phyloP scores from a whole-genome alignment of 2,113 vertebrate genomes.

The Sturnira hondurensis region DNA sequence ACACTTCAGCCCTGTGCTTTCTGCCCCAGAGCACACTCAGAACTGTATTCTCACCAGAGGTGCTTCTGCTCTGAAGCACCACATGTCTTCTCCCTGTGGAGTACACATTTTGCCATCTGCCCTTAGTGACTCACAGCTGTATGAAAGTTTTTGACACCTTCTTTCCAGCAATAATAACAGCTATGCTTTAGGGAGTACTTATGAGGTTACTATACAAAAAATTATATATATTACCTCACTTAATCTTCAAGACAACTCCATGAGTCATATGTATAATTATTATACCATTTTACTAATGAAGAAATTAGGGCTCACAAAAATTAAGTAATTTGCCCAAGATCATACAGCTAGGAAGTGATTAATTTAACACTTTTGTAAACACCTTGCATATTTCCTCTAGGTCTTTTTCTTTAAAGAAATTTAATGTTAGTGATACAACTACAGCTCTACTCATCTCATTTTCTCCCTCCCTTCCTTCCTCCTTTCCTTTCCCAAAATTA shows the following conservation, averaged over 20 bases:
- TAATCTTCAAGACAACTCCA: slow-evolving; percentile 23
- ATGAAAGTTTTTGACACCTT: not conserved
- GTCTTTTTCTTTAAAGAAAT: not conserved
- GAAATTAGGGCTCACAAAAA: not conserved
- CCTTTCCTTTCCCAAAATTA: not conserved
- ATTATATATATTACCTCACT: not conserved
- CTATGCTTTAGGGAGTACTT: not conserved
- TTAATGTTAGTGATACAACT: not conserved
- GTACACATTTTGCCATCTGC: not conserved
- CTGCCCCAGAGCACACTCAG: not conserved
- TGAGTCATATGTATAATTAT: slow-evolving; percentile 6
- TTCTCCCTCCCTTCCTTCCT: not conserved
- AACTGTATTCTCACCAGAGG: not conserved
- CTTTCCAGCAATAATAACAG: not conserved
- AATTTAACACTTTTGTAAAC: not conserved
- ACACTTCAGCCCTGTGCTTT: not conserved
- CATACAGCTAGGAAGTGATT: not conserved
- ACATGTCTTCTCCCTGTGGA: not conserved
- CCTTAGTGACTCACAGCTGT: not conserved
- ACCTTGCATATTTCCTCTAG: not conserved
- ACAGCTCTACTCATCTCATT: not conserved
- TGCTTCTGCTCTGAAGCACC: not conserved
- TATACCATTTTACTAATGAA: not conserved
- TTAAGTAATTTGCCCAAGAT: not conserved
- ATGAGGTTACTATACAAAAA: not conserved